phyloP scores from a whole-genome alignment of 2,113 vertebrate genomes.

The Esox niger region DNA sequence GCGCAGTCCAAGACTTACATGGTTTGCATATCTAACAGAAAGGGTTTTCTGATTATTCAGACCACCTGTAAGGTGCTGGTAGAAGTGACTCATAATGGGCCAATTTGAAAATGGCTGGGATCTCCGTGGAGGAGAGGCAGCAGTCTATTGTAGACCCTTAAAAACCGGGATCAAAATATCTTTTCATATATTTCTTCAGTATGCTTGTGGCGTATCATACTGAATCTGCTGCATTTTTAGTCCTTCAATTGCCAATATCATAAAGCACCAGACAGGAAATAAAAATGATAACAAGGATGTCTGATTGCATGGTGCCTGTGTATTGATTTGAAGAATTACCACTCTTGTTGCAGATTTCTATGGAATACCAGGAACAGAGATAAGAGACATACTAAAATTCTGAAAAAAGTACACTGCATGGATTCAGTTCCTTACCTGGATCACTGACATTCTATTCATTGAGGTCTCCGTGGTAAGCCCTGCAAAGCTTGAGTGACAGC shows the following conservation, averaged over 20 bases:
- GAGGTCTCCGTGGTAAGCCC: conserved; percentile 90
- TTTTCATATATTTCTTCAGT: not conserved
- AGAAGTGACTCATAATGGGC: conserved; percentile 30
- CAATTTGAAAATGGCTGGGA: conserved; percentile 33
- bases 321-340: conserved; percentile 42
- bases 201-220: conserved; percentile 21
- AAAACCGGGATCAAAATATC: conserved; percentile 7
- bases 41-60: conserved; percentile 57
- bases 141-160: conserved; percentile 17
- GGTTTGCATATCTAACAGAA: conserved; percentile 65
- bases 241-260: conserved; percentile 9
- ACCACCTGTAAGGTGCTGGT: conserved; percentile 64
- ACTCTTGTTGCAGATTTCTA: conserved; percentile 61
- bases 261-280: conserved; percentile 21
- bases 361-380: conserved; percentile 51
- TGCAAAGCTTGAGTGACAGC: conserved; percentile 97
- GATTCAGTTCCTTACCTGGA: conserved; percentile 85
- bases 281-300: conserved; percentile 49
- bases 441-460: conserved; percentile 98
- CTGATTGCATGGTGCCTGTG: conserved; percentile 31
- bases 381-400: conserved; percentile 60
- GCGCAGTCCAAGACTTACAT: conserved; percentile 68
- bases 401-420: conserved; percentile 54
- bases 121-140: conserved; percentile 21
- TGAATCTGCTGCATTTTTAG: conserved; percentile 27